Percentiles rank a stretch among this genome's conserved stretches.
These are phyloP conservation scores for Irena cyanogastra DNA, from an alignment of 2,113 vertebrate genomes.

Conservation along the genomic window DNA sequence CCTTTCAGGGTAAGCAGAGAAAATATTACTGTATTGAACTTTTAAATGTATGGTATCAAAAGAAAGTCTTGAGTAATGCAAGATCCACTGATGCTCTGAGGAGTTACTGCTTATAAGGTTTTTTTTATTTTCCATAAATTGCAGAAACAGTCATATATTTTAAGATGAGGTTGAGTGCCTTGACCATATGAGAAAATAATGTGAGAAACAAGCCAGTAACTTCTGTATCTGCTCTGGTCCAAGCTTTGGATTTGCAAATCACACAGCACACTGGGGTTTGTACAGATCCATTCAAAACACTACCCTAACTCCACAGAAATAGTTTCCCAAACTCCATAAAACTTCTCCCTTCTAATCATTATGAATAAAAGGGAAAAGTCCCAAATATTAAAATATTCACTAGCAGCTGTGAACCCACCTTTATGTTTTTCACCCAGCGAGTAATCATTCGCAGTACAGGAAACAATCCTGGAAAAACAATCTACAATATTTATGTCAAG, in stretches of 20 bases:
- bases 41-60: neutral
- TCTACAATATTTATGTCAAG: neutral
- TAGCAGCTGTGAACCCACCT: neutral
- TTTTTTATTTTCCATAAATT: neutral
- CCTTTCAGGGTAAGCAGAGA: neutral
- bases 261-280: neutral
- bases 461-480: neutral
- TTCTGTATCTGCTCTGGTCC: neutral
- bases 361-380: neutral
- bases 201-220: neutral
- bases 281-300: neutral
- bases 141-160: neutral
- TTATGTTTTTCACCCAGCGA: neutral
- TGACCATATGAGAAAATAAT: neutral
- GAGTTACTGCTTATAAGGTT: neutral
- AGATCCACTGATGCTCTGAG: neutral
- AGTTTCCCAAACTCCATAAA: neutral
- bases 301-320: neutral
- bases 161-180: neutral
- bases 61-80: neutral
- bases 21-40: neutral
- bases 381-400: neutral
- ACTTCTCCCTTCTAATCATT: neutral
- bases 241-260: neutral
- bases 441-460: neutral